These are phyloP conservation scores for Nymphalis urticae DNA, from an alignment of 2,888 invertebrate genomes.

Conservation along the genomic window DNA sequence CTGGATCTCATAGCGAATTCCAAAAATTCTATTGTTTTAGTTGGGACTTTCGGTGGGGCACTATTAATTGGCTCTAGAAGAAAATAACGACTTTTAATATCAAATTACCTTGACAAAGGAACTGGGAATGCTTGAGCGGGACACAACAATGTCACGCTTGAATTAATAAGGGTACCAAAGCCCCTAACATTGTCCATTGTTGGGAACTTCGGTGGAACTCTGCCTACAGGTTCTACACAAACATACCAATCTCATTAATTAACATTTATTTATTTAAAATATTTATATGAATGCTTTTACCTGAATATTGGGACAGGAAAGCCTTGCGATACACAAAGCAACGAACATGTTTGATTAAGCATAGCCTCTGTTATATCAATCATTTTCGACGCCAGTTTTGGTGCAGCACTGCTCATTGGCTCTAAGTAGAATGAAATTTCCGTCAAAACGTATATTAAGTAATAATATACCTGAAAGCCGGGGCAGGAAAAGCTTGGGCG, in stretches of 20 bases:
- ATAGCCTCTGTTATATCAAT: constrained; percentile 73
- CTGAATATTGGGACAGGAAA: constrained; percentile 86
- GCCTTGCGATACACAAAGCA: constrained; percentile 85
- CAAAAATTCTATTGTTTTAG: constrained; percentile 74
- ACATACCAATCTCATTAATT: constrained; percentile 21
- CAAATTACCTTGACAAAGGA: constrained; percentile 83
- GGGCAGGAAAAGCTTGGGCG: constrained; percentile 89
- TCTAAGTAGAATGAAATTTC: constrained; percentile 72
- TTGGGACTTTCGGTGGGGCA: constrained; percentile 85
- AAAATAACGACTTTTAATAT: constrained; percentile 49
- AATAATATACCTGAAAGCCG: constrained; percentile 81
- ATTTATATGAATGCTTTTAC: constrained; percentile 61
- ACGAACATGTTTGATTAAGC: constrained; percentile 60
- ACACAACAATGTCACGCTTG: constrained; percentile 84
- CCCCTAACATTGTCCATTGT: constrained; percentile 84
- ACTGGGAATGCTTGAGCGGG: constrained; percentile 86
- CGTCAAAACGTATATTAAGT: constrained; percentile 34
- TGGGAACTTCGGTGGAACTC: constrained; percentile 86
- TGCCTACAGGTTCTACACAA: constrained; percentile 81
- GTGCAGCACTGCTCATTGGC: constrained; percentile 86
- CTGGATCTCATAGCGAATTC: constrained; percentile 70
- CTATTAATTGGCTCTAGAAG: constrained; percentile 87
- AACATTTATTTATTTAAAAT: constrained; percentile 28
- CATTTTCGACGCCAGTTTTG: constrained; percentile 83
- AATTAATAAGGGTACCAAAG: constrained; percentile 73